A percentile compares a stretch with the other conserved stretches of the same genome.
phyloP scores from a whole-genome alignment of 2,888 invertebrate genomes.

The Ectemnius cavifrons region DNA sequence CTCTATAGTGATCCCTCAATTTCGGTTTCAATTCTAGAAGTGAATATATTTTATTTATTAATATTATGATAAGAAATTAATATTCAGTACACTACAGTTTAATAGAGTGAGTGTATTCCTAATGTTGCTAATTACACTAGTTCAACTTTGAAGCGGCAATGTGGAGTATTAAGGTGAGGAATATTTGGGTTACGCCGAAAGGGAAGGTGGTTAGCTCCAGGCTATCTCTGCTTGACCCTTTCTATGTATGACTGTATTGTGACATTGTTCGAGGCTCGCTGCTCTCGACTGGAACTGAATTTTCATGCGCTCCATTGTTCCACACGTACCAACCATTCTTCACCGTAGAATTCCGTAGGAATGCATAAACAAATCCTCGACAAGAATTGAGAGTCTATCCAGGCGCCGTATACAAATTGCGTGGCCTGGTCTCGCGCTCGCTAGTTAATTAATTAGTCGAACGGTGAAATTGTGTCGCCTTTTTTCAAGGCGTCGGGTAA shows the following conservation, averaged over 20 bases:
- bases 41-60: too few relatives aligned
- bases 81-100: too few relatives aligned
- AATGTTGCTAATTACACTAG: not conserved
- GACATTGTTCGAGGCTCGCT: conserved; percentile 38
- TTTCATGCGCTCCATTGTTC: conserved; percentile 21
- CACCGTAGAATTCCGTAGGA: not conserved
- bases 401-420: not conserved
- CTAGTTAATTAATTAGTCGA: not conserved
- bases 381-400: not conserved
- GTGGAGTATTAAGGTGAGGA: not conserved
- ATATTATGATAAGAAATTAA: too few relatives aligned
- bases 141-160: not conserved
- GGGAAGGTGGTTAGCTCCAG: conserved; percentile 21
- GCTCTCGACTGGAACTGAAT: conserved; percentile 21
- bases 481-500: not conserved
- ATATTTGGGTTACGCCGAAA: not conserved
- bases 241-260: conserved; percentile 31
- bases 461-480: not conserved
- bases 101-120: too few relatives aligned
- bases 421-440: not conserved
- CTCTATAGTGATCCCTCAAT: conserved; percentile 95
- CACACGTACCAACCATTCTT: conserved; percentile 4
- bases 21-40: conserved; percentile 91
- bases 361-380: not conserved
- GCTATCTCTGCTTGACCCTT: conserved; percentile 35